Base-by-base conservation (phyloP, 2,797 vertebrate genomes). In the Phoebastria nigripes region DNA sequence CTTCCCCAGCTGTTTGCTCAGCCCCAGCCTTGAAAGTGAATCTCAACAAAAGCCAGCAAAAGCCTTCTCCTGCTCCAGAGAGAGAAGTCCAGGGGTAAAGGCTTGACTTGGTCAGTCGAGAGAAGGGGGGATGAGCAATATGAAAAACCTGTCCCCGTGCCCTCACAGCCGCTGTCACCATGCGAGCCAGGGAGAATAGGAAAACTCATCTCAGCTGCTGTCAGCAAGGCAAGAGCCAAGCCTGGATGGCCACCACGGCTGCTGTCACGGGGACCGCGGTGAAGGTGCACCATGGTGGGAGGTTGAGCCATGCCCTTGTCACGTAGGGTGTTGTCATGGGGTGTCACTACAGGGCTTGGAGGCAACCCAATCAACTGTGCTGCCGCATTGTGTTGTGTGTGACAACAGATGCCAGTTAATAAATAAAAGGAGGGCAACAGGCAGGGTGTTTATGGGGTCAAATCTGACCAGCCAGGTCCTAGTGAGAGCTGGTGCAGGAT, bases 91-190 rank as follows among this genome's bases (percentile, higher is more conserved):
- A 4, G 12, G 51, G 16, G 8, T 49, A 10, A 51, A 74, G 35
- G 9, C 13, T 72, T 56, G 69, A 9, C 8, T 83, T 12, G 37
- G 35, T 79, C 46, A 12, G 8, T 6, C 4, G 10, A 41, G 78
- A 56, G 62, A 3, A 79, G 44, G 51, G 65, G 19, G 4, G 51
- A 41, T 52, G 66, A 18, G 29, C 33, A 2, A 10, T 8, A 4
- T 1, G 28, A 58, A 87, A 62, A 42, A 37, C 11, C 7, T 0
- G 0, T 15, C 39, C 39, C 29, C 0, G 0, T 59, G 42, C 12
- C 21, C n/a, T 33, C 19, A 2, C 3, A 67, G 77, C 35, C 4
- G 3, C 59, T 63, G 59, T 33, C 39, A 2, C 70, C 42, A 0
- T 5, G 39, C 0, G 2, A 61, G 41, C 8, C 41, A 29, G 3